Base-by-base conservation (phyloP, 2,113 vertebrate genomes). In the Zosterops japonicus region DNA sequence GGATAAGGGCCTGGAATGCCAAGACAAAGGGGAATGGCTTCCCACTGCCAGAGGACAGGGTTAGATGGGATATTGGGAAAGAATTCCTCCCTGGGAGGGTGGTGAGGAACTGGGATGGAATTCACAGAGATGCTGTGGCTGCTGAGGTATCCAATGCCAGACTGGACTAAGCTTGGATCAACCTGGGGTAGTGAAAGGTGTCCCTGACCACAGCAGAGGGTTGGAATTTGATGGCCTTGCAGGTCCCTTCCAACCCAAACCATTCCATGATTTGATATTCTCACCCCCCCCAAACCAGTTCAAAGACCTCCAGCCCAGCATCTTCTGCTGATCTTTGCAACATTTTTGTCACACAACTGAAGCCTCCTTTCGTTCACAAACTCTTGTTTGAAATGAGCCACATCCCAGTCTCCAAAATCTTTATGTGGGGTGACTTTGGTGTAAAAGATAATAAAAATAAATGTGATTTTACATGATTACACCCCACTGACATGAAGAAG, bases 401-500 rank as follows among this genome's bases (percentile, higher is more conserved):
- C 33, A 15, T 49, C 27, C 27, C 69, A 63, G 69, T 15, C 22
- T 74, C 41, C 27, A 11, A 25, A 55, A 50, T 8, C 1, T 9
- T 41, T 82, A 16, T 0, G 9, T n/a, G 28, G 12, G 23, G 7
- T 0, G 12, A 28, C 52, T n/a, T 49, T 59, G n/a, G 31, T 29
- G 35, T 25, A 50, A 33, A 87, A 64, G 29, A 29, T 22, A 8
- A 52, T 21, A 33, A 68, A 20, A 5, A 46, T 42, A 60, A 78
- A 75, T 0, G 0, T 22, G 18, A 24, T n/a, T 89, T 83, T 44
- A 69, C 14, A 5, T 6, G 3, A 18, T 59, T 23, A 33, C 14
- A 25, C 15, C 46, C 16, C 3, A 0, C 0, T 16, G 44, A 19
- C 0, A 0, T 12, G 8, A 49, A 50, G 47, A 83, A 71, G 13